phyloP scores from a whole-genome alignment of 2,797 vertebrate genomes.

The Leucoraja ocellata region DNA sequence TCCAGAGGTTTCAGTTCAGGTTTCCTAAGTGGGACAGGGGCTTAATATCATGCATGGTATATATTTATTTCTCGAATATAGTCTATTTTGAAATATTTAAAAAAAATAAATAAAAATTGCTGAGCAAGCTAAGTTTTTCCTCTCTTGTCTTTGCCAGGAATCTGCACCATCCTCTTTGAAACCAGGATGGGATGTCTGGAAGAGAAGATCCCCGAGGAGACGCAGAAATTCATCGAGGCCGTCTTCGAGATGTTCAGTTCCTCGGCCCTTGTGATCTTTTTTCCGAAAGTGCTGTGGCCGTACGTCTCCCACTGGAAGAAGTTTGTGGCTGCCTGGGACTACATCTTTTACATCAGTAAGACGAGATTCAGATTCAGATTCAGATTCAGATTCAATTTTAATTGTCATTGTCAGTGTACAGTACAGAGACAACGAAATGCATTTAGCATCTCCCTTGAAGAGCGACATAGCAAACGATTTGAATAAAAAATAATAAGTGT shows the following conservation, averaged over 20 bases:
- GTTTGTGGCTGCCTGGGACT: conserved; percentile 62
- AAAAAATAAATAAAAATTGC: too few relatives aligned
- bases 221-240: conserved; percentile 62
- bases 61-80: too few relatives aligned
- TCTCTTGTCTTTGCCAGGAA: conserved; percentile 49
- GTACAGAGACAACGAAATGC: too few relatives aligned
- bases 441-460: too few relatives aligned
- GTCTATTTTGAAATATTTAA: too few relatives aligned
- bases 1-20: too few relatives aligned
- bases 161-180: conserved; percentile 65
- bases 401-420: too few relatives aligned
- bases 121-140: neutral
- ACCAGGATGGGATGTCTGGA: conserved; percentile 65
- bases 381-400: too few relatives aligned
- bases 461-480: too few relatives aligned
- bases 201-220: conserved; percentile 58
- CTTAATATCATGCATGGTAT: too few relatives aligned
- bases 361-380: neutral
- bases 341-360: conserved; percentile 66
- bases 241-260: conserved; percentile 68
- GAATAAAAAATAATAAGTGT: too few relatives aligned
- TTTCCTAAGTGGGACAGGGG: too few relatives aligned
- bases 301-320: conserved; percentile 61
- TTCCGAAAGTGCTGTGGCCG: conserved; percentile 59
- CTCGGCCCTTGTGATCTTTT: conserved; percentile 55